Evolutionary conservation across 2,113 vertebrate genomes (phyloP).

Genomic region (Arizona elegans): DNA sequence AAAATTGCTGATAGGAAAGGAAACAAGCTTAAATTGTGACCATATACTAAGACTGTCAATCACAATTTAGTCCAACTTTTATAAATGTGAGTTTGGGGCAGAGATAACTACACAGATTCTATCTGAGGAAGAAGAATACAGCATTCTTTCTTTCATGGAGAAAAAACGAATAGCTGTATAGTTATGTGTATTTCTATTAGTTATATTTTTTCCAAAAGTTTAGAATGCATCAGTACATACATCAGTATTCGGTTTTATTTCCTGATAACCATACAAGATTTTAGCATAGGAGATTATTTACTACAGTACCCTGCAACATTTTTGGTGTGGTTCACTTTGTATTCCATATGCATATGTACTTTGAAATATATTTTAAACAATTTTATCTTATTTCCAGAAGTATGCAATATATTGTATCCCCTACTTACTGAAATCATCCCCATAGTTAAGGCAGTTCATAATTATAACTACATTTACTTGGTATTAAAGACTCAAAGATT

Average conservation of each 20-base stretch:
- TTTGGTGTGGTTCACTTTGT: not conserved
- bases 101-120: not conserved
- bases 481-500: not conserved
- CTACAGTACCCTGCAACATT: not conserved
- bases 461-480: not conserved
- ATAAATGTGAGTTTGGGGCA: not conserved
- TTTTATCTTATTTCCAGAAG: not conserved
- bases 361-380: not conserved
- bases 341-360: not conserved
- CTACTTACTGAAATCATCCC: not conserved
- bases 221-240: not conserved
- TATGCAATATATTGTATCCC: not conserved
- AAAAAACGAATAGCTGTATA: not conserved
- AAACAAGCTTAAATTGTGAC: not conserved
- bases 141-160: not conserved
- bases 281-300: not conserved
- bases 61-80: not conserved
- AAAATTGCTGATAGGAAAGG: not conserved
- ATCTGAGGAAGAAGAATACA: not conserved
- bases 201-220: not conserved
- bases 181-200: not conserved
- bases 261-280: not conserved
- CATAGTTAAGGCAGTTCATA: not conserved
- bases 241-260: not conserved
- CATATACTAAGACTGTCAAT: not conserved